Evolutionary conservation across 2,113 vertebrate genomes (phyloP).

Genomic region (Bujurquina vittata): DNA sequence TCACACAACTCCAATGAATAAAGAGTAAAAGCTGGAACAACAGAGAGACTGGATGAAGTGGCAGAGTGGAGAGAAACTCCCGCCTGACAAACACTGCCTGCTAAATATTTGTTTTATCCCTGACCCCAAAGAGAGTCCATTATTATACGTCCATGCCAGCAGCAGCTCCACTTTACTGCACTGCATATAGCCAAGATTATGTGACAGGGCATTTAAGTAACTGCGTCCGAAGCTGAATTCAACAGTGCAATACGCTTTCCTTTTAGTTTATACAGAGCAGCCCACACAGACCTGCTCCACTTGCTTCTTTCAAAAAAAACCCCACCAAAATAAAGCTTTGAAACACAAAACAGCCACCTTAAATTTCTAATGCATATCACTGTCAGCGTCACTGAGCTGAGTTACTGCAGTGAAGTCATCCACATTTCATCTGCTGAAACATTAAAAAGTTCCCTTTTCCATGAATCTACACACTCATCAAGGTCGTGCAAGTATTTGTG

Average conservation of each 20-base stretch:
- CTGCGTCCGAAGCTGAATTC: neutral
- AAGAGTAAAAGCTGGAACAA: slow-evolving; percentile 52
- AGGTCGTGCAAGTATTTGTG: neutral
- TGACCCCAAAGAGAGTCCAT: slow-evolving; percentile 24
- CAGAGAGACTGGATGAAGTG: slow-evolving; percentile 21
- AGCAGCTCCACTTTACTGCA: slow-evolving; percentile 17
- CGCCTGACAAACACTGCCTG: slow-evolving; percentile 57
- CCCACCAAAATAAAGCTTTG: too few species aligned
- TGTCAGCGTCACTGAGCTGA: neutral
- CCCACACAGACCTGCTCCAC: neutral
- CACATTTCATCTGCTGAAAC: neutral
- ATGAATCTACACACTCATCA: neutral
- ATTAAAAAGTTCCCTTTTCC: neutral
- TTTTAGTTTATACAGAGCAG: neutral
- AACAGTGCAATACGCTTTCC: neutral
- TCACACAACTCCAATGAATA: neutral
- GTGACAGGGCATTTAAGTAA: slow-evolving; percentile 17
- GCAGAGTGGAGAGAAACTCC: slow-evolving; percentile 50
- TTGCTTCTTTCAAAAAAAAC: neutral
- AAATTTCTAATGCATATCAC: neutral
- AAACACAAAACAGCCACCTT: neutral
- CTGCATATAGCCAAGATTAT: neutral
- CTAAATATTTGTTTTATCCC: slow-evolving; percentile 65
- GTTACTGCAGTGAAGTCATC: neutral
- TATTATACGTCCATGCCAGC: slow-evolving; percentile 35